Evolutionary conservation across 2,113 vertebrate genomes (phyloP).

Genomic region (Thermophis baileyi): DNA sequence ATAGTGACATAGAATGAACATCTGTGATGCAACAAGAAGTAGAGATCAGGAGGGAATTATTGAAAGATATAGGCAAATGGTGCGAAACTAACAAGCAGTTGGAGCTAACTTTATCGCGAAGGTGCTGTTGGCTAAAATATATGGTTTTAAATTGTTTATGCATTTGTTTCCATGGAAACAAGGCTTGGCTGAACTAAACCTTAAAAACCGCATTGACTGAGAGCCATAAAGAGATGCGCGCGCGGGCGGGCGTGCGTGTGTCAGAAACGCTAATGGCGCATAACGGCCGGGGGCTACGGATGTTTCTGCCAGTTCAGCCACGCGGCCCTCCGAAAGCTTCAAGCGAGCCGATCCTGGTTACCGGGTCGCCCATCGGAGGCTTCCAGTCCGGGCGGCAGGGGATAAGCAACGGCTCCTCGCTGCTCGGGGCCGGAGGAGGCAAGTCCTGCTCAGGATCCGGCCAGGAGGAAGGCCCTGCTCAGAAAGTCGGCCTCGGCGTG

Average conservation of each 20-base stretch:
- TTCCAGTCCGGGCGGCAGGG: background rate
- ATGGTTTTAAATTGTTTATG: background rate
- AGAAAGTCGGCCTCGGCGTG: background rate
- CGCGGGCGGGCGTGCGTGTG: fast-evolving
- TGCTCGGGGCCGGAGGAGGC: background rate
- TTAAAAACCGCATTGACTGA: background rate
- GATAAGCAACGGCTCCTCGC: background rate
- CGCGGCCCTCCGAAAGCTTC: background rate
- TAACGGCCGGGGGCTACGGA: too few relatives aligned
- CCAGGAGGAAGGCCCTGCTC: background rate
- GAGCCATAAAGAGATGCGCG: background rate
- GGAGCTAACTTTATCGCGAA: background rate
- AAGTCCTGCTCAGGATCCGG: too few relatives aligned
- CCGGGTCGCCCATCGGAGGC: background rate
- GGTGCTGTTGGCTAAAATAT: background rate
- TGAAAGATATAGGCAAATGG: background rate
- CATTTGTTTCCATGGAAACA: background rate
- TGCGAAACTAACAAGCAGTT: background rate
- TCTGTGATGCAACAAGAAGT: background rate
- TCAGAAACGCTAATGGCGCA: background rate
- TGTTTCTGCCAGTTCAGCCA: background rate
- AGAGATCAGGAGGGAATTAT: background rate
- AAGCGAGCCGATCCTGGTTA: background rate
- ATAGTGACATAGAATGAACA: background rate
- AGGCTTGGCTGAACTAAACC: conserved; percentile 11